A percentile compares a stretch with the other conserved stretches of the same genome.
phyloP scores from a whole-genome alignment of 2,888 invertebrate genomes.

The Deroplatys truncata region DNA sequence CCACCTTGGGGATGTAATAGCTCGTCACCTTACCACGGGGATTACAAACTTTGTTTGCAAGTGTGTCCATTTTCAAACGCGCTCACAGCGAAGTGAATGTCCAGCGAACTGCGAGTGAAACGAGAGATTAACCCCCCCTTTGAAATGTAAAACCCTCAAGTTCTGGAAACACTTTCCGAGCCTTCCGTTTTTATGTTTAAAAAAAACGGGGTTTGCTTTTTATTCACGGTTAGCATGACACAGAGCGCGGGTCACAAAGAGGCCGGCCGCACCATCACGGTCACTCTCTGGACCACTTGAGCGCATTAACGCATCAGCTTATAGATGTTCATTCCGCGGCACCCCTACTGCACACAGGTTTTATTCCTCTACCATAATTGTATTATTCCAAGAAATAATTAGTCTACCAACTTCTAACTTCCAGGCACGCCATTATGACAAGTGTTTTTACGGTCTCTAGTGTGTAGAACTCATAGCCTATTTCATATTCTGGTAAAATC shows the following conservation, averaged over 20 bases:
- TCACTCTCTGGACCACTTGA: background rate
- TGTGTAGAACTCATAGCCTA: too few relatives aligned
- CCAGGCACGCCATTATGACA: too few relatives aligned
- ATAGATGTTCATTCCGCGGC: too few relatives aligned
- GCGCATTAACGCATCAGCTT: too few relatives aligned
- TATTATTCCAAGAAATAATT: too few relatives aligned
- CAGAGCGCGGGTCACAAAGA: too few relatives aligned
- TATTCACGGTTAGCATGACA: background rate
- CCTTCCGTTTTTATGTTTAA: background rate
- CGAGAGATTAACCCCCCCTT: background rate
- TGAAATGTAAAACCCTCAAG: background rate
- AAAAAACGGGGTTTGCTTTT: background rate
- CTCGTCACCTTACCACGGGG: background rate
- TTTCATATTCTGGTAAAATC: too few relatives aligned
- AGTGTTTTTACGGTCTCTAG: too few relatives aligned
- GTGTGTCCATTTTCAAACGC: background rate
- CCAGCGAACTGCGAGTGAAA: background rate
- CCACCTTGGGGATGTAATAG: too few relatives aligned
- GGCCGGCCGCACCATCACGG: background rate
- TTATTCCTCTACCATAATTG: too few relatives aligned
- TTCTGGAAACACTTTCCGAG: background rate
- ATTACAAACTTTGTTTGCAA: background rate
- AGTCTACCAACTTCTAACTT: too few relatives aligned
- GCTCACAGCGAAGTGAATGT: background rate
- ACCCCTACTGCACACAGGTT: too few relatives aligned